Evolutionary conservation across 2,797 vertebrate species (phyloP), one percentile per base, ranked within the genome.

Genomic region (Tapirus indicus): DNA sequence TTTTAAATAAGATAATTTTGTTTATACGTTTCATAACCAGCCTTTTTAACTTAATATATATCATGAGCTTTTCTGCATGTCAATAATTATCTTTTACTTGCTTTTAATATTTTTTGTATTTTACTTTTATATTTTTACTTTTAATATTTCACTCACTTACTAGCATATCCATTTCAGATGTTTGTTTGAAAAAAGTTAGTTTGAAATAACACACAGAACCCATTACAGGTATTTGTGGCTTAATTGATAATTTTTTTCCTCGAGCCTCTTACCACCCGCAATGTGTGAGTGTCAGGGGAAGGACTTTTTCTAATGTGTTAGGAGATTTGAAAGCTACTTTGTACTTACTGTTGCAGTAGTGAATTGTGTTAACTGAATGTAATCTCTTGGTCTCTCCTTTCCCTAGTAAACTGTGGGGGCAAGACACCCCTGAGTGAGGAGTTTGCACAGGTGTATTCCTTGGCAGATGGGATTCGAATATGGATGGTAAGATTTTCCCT

Each of bases 391-490:
- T 83, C 38, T 71, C 98, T 91, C 97, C 95, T 98, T 54, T 98
- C 98, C 98, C 71, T 97, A 99, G 99, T 99, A 97, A 98, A 98
- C 96, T 99, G 99, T 87, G 99, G 99, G 79, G 99, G 99, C 96
- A 99, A 99, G 96, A 98, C 98, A 9, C 97, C 98, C 98, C 98
- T 99, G 78, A 99, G 98, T 92, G 99, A 99, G 78, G 99, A 99
- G 38, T 99, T 99, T 96, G 98, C 99, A 64, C 99, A 99, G 97
- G 99, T 99, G 4, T 99, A 99, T 98, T 97, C 99, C 29, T 98
- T 99, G 96, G 99, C 99, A 32, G 99, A 99, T 98, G 98, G 99
- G 94, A 99, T 99, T 98, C 99, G 99, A 98, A 99, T 99, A 75
- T 99, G 99, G 99, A 99, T 99, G 99, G 99, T 99, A 98, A 99